Conservation (phyloP, 2,888 invertebrate species). For the Hoplodrina blanda region DNA sequence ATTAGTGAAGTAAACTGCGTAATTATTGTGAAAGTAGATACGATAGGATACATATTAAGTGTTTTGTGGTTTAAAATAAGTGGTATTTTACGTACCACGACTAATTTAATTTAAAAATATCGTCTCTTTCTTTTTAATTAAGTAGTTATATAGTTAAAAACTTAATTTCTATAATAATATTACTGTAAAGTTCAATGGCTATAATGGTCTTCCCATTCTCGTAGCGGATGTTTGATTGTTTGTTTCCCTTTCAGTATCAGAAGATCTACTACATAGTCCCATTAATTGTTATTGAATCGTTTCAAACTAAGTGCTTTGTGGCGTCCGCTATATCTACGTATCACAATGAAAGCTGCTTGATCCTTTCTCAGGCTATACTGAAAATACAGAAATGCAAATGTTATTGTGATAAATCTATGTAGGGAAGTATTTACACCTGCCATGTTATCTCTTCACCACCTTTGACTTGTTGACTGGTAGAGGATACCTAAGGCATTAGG, state of each 20-base stretch:
- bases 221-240: constrained; percentile 56
- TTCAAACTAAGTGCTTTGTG: constrained; percentile 57
- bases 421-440: too few relatives aligned
- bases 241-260: constrained; percentile 26
- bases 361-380: constrained; percentile 8
- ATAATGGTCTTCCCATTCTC: constrained; percentile 27
- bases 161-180: background rate
- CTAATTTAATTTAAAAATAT: too few relatives aligned
- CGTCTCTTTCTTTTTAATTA: too few relatives aligned
- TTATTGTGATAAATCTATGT: background rate
- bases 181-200: constrained; percentile 3
- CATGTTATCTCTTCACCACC: too few relatives aligned
- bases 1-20: too few relatives aligned
- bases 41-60: too few relatives aligned
- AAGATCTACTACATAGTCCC: constrained; percentile 35
- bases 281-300: constrained; percentile 55
- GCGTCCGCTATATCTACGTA: constrained; percentile 27
- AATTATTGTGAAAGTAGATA: too few relatives aligned
- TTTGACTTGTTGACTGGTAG: too few relatives aligned
- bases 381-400: background rate
- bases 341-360: constrained; percentile 18
- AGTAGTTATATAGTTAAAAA: too few relatives aligned
- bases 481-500: too few relatives aligned
- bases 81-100: too few relatives aligned
- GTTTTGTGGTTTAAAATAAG: too few relatives aligned